Base-by-base conservation (phyloP, 2,113 vertebrate genomes). In the Cinclus mexicanus region DNA sequence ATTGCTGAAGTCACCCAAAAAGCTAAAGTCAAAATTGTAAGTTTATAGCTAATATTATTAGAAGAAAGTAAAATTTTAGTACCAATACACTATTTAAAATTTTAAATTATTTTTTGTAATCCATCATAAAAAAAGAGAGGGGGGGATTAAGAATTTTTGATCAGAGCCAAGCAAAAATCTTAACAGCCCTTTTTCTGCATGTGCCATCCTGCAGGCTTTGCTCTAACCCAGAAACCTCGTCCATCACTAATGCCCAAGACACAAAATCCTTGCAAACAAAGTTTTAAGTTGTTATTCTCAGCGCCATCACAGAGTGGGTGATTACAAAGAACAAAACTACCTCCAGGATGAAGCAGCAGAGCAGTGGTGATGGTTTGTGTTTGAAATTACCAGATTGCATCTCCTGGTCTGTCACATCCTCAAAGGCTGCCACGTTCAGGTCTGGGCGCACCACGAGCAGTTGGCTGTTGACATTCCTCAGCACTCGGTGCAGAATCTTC, bases 371-470 rank as follows among this genome's bases (percentile, higher is more conserved):
- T 6, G 52, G 35, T 13, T 60, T 26, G 0, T 28, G 5, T 23
- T 10, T 20, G 47, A 12, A 53, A 6, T 25, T 97, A 97, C 97
- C 97, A 41, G 68, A 70, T n/a, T 4, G 19, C 87, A 89, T 71
- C 60, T 98, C 98, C 61, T 83, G 64, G 55, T 98, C 97, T 11
- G 97, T 63, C 86, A 97, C 97, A 2, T 93, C 28, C 24, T 98
- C 97, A 72, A 98, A 98, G 26, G 93, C 65, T 22, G 96, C 87
- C 12, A 21, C 2, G 6, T 81, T 64, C 15, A 89, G 53, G 18
- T 91, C 83, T 0, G 94, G 94, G 8, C 65, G 64, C 33, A 97
- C 67, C 65, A 98, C 86, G 10, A 98, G 97, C 87, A 98, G 28
- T 2, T 98, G 96, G 85, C 97, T 94, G 0, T 97, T 41, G 4